A percentile compares a stretch with the other conserved stretches of the same genome.
phyloP scores from a whole-genome alignment of 2,888 invertebrate genomes.

The Polylopha cassiicola region DNA sequence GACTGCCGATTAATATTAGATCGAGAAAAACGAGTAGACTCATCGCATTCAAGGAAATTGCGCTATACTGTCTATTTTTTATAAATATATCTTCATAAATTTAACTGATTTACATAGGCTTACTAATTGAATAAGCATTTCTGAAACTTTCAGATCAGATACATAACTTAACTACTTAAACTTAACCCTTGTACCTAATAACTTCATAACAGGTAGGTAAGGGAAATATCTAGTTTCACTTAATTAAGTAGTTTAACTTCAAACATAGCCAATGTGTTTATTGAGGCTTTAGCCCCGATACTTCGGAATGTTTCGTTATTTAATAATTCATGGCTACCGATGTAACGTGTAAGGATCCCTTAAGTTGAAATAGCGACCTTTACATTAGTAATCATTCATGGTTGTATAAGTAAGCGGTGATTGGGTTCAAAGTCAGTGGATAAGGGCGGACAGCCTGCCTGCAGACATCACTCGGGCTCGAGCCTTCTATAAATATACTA shows the following conservation, averaged over 20 bases:
- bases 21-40: too few relatives aligned
- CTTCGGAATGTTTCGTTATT: neutral
- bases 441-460: too few relatives aligned
- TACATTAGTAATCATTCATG: conserved; percentile 12
- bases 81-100: too few relatives aligned
- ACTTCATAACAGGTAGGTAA: too few relatives aligned
- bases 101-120: too few relatives aligned
- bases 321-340: neutral
- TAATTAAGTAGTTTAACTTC: conserved; percentile 8
- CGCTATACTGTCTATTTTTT: too few relatives aligned
- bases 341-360: neutral
- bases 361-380: neutral
- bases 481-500: conserved; percentile 52
- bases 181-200: too few relatives aligned
- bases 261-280: conserved; percentile 2
- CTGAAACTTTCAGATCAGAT: too few relatives aligned
- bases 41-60: too few relatives aligned
- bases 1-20: too few relatives aligned
- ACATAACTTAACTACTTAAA: too few relatives aligned
- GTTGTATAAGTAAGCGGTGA: neutral
- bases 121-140: too few relatives aligned
- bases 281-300: neutral
- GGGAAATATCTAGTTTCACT: neutral
- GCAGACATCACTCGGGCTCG: conserved; percentile 21
- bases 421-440: neutral